Evolutionary conservation across 2,113 vertebrate genomes (phyloP), one percentile per base, ranked within the genome.

Genomic region (Ctenomys sociabilis): DNA sequence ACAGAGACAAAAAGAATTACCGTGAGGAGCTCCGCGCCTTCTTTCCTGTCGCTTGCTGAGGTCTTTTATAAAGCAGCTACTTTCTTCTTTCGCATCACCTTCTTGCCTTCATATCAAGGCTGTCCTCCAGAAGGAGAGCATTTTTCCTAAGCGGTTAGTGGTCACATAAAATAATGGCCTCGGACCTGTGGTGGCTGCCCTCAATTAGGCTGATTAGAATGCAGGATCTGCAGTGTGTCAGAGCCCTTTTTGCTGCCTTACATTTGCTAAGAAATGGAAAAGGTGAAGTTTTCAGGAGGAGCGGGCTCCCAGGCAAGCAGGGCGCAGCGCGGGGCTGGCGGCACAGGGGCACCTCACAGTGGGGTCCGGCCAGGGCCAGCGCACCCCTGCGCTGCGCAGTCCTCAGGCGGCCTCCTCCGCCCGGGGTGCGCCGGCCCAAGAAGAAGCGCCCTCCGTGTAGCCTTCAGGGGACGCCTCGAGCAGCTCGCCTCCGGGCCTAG

Each of bases 231-330:
- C 85, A 72, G 90, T 97, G 85, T 95, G 93, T 97, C 95, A 97
- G 88, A 95, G 26, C 90, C 95, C 88, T 96, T 97, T 97, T 95
- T 92, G 82, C 95, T 95, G 93, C 94, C 40, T 96, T 92, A 96
- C 95, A 96, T 97, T 97, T 96, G 96, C 97, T 97, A 97, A 97
- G n/a, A 97, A 97, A 97, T 97, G 95, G 96, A 97, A 95, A 96
- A 96, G 93, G 82, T 96, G 97, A 96, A 92, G 95, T 95, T 97
- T 95, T 95, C 94, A 85, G 88, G 94, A 88, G 54, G 96, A 92
- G 87, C 30, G 45, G 83, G 59, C 88, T 93, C 94, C 95, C 89
- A 88, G 96, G 93, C 93, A 89, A 96, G 84, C 91, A 80, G 70
- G 81, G 59, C 4, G 9, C 93, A 85, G 95, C 68, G 78, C n/a